Percentiles rank a stretch among this genome's conserved stretches.
phyloP scores from a whole-genome alignment of 2,797 vertebrate species.

The Acanthurus lineatus region DNA sequence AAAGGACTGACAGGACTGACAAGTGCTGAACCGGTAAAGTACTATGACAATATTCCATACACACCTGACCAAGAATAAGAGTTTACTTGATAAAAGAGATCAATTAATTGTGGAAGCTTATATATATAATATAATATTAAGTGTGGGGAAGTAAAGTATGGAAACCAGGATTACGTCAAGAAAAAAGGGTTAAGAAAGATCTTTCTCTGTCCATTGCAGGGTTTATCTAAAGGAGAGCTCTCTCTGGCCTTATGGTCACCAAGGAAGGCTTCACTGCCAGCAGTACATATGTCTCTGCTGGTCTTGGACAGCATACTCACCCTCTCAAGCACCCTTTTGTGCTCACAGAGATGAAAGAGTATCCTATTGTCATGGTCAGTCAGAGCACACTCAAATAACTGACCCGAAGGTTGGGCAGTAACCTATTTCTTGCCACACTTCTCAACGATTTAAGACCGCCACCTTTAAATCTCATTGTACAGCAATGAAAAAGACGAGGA shows the following conservation, averaged over 20 bases:
- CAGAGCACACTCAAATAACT: constrained; percentile 62
- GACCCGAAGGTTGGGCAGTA: constrained; percentile 55
- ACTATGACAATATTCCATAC: not conserved
- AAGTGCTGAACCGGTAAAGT: not conserved
- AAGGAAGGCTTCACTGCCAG: constrained; percentile 19
- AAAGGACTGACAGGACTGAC: too few species aligned
- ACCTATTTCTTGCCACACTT: constrained; percentile 58
- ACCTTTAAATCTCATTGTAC: constrained; percentile 55
- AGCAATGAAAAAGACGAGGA: constrained; percentile 34
- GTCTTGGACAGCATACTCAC: constrained; percentile 7
- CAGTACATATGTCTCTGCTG: constrained; percentile 32
- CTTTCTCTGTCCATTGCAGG: not conserved
- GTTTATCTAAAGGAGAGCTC: constrained; percentile 8
- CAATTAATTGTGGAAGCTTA: not conserved
- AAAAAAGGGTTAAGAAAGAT: constrained; percentile 1
- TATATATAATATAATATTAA: not conserved
- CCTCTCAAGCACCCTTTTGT: constrained; percentile 43
- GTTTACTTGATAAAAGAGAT: not conserved
- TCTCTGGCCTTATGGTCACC: constrained; percentile 2
- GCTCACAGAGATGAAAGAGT: constrained; percentile 52
- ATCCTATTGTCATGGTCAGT: constrained; percentile 56
- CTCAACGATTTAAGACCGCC: constrained; percentile 49
- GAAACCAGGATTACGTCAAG: constrained; percentile 3
- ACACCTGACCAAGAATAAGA: not conserved
- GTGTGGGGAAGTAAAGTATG: not conserved